Evolutionary conservation across 2,797 vertebrate genomes (phyloP).

Genomic region (Paratrypauchen microcephalus): DNA sequence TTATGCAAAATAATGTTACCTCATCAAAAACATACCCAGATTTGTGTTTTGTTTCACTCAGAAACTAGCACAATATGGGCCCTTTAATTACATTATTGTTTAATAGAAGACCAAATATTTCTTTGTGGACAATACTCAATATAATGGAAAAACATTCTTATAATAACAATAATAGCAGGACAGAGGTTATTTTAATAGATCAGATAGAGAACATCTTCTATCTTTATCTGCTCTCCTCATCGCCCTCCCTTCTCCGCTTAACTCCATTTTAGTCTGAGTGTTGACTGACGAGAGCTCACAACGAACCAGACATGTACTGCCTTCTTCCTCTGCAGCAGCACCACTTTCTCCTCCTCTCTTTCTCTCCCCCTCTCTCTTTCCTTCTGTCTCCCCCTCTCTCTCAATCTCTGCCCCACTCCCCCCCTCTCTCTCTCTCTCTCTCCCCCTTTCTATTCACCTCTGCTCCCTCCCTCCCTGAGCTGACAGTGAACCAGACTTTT

Average conservation of each 20-base stretch:
- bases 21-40: too few relatives aligned
- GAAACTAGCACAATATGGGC: too few relatives aligned
- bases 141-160: too few relatives aligned
- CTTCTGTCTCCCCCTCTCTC: not conserved
- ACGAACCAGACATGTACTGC: slow-evolving; percentile 59
- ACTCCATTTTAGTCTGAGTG: slow-evolving; percentile 21
- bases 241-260: slow-evolving; percentile 18
- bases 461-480: not conserved
- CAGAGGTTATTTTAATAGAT: too few relatives aligned
- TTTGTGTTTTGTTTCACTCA: too few relatives aligned
- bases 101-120: too few relatives aligned
- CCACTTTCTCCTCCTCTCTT: slow-evolving; percentile 37
- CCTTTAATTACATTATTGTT: too few relatives aligned
- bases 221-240: slow-evolving; percentile 37
- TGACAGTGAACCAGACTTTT: too few relatives aligned
- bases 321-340: slow-evolving; percentile 14
- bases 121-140: too few relatives aligned
- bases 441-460: slow-evolving; percentile 15
- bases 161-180: too few relatives aligned
- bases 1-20: too few relatives aligned
- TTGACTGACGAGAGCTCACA: slow-evolving; percentile 63
- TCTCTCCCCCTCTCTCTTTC: slow-evolving; percentile 13
- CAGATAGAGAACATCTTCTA: too few relatives aligned
- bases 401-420: not conserved
- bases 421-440: not conserved